Evolutionary conservation across 2,888 invertebrate species (phyloP).

Genomic region (Folsomia candida): DNA sequence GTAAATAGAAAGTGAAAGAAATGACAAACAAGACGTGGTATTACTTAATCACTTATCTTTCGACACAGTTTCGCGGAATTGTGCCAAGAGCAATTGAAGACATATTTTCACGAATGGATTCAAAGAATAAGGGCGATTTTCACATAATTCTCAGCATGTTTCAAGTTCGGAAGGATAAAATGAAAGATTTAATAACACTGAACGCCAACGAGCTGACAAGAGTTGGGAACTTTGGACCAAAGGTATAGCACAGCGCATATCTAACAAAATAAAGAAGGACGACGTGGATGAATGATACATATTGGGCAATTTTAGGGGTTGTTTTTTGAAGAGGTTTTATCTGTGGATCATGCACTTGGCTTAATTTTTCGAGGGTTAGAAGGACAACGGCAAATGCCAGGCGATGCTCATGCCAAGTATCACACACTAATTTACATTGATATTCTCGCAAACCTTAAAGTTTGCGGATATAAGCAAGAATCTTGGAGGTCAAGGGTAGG

Average conservation of each 20-base stretch:
- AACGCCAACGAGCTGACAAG: conserved; percentile 37
- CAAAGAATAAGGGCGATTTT: conserved; percentile 9
- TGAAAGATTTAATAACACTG: conserved; percentile 43
- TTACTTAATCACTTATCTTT: not conserved
- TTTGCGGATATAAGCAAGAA: not conserved
- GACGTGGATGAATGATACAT: too few relatives aligned
- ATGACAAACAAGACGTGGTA: too few relatives aligned
- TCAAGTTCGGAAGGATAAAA: conserved; percentile 43
- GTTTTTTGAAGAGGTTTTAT: conserved; percentile 35
- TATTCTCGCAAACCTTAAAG: conserved; percentile 14
- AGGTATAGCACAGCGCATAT: conserved; percentile 23
- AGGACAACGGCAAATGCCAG: conserved; percentile 40
- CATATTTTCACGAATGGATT: not conserved
- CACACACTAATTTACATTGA: conserved; percentile 45
- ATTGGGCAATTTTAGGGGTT: conserved; percentile 10
- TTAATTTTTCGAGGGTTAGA: conserved; percentile 39
- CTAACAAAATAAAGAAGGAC: too few relatives aligned
- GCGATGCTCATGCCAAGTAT: conserved; percentile 31
- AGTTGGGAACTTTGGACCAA: conserved; percentile 39
- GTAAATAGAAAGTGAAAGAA: too few relatives aligned
- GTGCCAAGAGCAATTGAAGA: not conserved
- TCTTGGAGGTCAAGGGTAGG: conserved; percentile 12
- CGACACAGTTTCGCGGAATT: not conserved
- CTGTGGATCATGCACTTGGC: conserved; percentile 41
- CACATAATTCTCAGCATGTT: conserved; percentile 39